Evolutionary conservation across 2,113 vertebrate species (phyloP), one percentile per base, ranked within the genome.

Genomic region (Aldabrachelys gigantea): DNA sequence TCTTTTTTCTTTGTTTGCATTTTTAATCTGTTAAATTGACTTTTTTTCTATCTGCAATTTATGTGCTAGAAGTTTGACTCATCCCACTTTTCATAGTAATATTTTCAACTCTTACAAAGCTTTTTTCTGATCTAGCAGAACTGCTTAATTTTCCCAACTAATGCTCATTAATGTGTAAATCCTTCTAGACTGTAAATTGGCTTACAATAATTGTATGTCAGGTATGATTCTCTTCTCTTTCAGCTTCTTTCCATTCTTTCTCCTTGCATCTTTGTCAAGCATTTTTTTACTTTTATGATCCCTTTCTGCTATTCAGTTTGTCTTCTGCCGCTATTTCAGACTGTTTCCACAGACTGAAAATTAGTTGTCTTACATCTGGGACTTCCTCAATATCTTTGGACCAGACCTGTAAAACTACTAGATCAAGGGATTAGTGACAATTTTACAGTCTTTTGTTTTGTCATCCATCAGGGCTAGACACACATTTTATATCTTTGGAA

Each of bases 61-160:
- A 87, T 82, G 57, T 97, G 95, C 95, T 95, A 97, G 53, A 88
- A 57, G 35, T 88, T 21, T 90, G 10, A 83, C 94, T 94, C 90
- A 95, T 95, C 94, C 69, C 24, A 11, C 44, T 89, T 94, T 91
- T 92, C 91, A 86, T 97, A 92, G 93, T 95, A 88, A 56, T 96
- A 82, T 94, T 97, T 95, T 95, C 88, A 95, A 10, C 47, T 56
- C 25, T 49, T 62, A 93, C 41, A 93, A 90, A 94, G 87, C 16
- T 69, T 75, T 92, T 92, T 54, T 22, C 75, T 83, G 89, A 38
- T 94, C 88, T 92, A 82, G 76, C n/a, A 91, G 86, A 90, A 96
- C 82, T 94, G 27, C 93, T 93, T 95, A 82, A 95, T 96, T 96
- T 47, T n/a, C 94, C 95, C 84, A 89, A 80, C 89, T 96, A 95